These are phyloP conservation scores for Montipora efflorescens DNA, from an alignment of 64 coral and sea anemone species.

Conservation along the genomic window DNA sequence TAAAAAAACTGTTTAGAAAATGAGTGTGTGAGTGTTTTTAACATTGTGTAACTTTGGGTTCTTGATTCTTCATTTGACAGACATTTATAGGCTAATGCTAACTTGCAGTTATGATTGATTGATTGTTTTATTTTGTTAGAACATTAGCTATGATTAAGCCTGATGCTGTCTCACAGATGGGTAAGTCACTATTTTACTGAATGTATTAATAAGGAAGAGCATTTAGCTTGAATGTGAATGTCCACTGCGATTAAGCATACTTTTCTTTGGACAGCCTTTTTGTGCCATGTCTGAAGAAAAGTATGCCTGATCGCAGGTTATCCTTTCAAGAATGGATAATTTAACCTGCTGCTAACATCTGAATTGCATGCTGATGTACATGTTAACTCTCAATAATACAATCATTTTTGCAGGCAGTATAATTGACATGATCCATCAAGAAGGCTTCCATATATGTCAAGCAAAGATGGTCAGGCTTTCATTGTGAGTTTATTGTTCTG, in stretches of 20 bases:
- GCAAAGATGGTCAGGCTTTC: slow-evolving; percentile 85
- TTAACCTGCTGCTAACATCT: too few species aligned
- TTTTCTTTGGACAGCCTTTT: too few species aligned
- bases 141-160: slow-evolving; percentile 94
- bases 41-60: background rate
- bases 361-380: too few species aligned
- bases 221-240: too few species aligned
- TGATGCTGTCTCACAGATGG: slow-evolving; percentile 84
- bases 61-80: background rate
- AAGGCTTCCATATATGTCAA: slow-evolving; percentile 82
- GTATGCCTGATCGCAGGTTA: too few species aligned
- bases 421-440: slow-evolving; percentile 83
- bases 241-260: too few species aligned
- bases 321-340: too few species aligned
- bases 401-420: slow-evolving; percentile 50
- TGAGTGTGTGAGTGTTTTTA: too few species aligned
- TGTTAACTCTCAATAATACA: too few species aligned
- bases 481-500: slow-evolving; percentile 42
- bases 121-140: slow-evolving; percentile 25
- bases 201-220: too few species aligned
- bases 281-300: too few species aligned
- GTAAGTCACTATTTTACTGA: slow-evolving; percentile 23
- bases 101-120: background rate
- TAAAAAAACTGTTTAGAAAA: too few species aligned
- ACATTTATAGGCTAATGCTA: background rate